phyloP scores from a whole-genome alignment of 2,113 vertebrate genomes.

The Eolophus roseicapilla region DNA sequence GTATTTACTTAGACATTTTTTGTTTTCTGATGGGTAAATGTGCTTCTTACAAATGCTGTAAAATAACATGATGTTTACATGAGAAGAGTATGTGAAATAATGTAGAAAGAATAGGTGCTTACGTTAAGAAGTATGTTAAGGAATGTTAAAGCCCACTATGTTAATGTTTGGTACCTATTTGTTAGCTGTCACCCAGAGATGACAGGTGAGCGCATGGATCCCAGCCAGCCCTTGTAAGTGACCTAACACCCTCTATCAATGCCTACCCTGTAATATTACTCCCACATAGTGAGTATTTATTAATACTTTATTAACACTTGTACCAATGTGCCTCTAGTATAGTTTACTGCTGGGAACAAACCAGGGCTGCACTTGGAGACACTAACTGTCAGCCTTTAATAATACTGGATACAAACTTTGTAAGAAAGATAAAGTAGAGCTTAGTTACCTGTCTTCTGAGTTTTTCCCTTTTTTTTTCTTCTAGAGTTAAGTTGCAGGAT shows the following conservation, averaged over 20 bases:
- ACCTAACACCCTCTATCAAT: background rate
- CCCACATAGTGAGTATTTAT: conserved; percentile 13
- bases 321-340: background rate
- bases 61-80: background rate
- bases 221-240: background rate
- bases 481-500: background rate
- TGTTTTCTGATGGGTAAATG: background rate
- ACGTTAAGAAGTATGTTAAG: background rate
- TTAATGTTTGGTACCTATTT: background rate
- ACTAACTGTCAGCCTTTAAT: background rate
- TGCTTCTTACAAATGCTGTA: background rate
- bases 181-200: background rate
- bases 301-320: conserved; percentile 54
- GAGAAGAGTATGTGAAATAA: background rate
- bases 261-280: background rate
- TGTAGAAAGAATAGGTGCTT: background rate
- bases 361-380: background rate
- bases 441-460: background rate
- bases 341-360: background rate
- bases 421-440: background rate
- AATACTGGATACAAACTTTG: background rate
- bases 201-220: conserved; percentile 13
- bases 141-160: background rate
- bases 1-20: background rate
- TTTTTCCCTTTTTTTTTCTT: background rate